phyloP scores from a whole-genome alignment of 1,140 invertebrate genomes.

The Drosophila hydei region DNA sequence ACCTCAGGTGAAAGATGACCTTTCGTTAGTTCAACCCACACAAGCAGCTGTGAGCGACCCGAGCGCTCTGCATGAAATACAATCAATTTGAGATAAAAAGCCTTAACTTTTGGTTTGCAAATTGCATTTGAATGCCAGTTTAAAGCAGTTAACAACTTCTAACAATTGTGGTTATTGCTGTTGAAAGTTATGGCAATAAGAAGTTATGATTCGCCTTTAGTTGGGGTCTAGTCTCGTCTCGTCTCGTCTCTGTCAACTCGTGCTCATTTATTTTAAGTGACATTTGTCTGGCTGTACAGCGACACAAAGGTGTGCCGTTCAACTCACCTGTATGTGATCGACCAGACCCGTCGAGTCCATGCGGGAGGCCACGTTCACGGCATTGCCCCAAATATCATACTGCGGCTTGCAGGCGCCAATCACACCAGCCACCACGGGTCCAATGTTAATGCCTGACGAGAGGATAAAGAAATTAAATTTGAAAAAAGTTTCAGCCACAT shows the following conservation, averaged over 20 bases:
- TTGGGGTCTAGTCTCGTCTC: too few species aligned
- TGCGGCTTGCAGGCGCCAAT: slow-evolving; percentile 96
- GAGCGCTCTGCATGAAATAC: too few species aligned
- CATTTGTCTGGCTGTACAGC: slow-evolving; percentile 1
- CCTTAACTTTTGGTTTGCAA: too few species aligned
- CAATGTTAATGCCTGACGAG: slow-evolving; percentile 95
- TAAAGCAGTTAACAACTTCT: too few species aligned
- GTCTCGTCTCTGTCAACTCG: not conserved
- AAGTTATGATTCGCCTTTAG: too few species aligned
- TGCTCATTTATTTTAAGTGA: slow-evolving; percentile 32
- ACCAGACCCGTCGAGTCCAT: slow-evolving; percentile 94
- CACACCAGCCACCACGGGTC: slow-evolving; percentile 97
- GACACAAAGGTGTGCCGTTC: not conserved
- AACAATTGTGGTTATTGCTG: too few species aligned
- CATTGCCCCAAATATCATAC: slow-evolving; percentile 95
- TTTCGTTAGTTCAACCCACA: too few species aligned
- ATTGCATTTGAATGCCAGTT: too few species aligned
- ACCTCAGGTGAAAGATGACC: too few species aligned
- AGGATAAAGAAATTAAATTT: not conserved
- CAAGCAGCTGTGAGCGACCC: too few species aligned
- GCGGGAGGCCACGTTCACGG: slow-evolving; percentile 95
- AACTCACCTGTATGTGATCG: slow-evolving; percentile 91
- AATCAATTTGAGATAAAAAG: too few species aligned
- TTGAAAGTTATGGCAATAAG: too few species aligned
- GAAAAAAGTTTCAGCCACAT: not conserved